Base-by-base conservation (phyloP, 1,140 invertebrate species). In the Cydia pomonella region DNA sequence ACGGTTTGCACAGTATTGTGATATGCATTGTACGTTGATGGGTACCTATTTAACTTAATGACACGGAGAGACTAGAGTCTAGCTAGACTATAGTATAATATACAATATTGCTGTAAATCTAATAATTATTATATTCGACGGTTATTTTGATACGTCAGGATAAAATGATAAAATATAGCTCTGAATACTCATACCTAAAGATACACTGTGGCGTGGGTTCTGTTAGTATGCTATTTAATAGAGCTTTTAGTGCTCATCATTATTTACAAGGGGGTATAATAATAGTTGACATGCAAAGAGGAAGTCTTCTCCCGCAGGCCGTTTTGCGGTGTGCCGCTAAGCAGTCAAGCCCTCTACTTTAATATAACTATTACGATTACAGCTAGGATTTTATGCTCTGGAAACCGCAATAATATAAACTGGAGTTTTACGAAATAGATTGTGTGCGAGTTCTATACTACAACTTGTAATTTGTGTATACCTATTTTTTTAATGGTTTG, bases 301-400 rank as follows among this genome's bases (percentile, higher is more conserved):
- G 78, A 84, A 83, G 78, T 79, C 50, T 80, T 85, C 75, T 79
- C 73, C 77, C 75, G 63, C 72, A 72, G 78, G 76, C 47, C 76
- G 63, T 77, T 85, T 84, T 87, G 86, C 66, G 85, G 85, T 25
- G 9, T 81, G 82, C 85, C 85, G 73, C 85, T 86, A 84, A 87
- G 75, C 75, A 81, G 77, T 59, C 75, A 73, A 76, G 72, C 78
- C 76, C 77, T 78, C 76, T 59, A 29, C 53, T 81, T 73, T 59
- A 77, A 72, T 73, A 80, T 82, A 76, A 80, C 75, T 73, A 76
- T 79, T 74, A 62, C 75, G 72, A 80, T 80, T 79, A 80, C 73
- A 78, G 76, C 73, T 75, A 82, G 66, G 59, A 75, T 82, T 82
- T 82, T 76, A 77, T 76, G 72, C 27, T 69, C 78, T 59, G 29